These are phyloP conservation scores for Neoitamus cyanurus DNA, from an alignment of 2,888 invertebrate genomes.

Conservation along the genomic window DNA sequence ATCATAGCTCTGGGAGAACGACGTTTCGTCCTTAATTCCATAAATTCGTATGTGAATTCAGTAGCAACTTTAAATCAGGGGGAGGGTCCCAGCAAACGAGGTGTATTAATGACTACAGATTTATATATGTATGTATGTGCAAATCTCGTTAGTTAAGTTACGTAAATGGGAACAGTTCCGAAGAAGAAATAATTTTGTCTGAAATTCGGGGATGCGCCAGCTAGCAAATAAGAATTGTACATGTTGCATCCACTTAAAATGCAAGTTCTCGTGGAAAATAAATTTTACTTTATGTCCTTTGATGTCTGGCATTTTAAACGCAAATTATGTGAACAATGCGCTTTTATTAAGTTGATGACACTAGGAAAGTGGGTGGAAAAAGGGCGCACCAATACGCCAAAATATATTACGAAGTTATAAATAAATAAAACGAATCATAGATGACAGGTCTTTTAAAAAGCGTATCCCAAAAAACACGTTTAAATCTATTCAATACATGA, in stretches of 20 bases:
- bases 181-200: no score
- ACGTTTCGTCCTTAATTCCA: constrained; percentile 20
- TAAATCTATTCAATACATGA: no score
- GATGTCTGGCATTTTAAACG: no score
- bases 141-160: neutral
- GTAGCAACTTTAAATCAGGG: neutral
- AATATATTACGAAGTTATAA: no score
- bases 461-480: no score
- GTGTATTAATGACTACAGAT: neutral
- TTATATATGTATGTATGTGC: neutral
- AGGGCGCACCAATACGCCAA: no score
- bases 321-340: no score
- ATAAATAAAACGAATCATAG: no score
- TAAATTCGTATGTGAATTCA: constrained; percentile 7
- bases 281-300: neutral
- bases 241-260: no score
- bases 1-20: constrained; percentile 18
- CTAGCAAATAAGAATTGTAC: neutral
- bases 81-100: neutral
- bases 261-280: neutral
- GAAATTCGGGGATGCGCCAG: neutral
- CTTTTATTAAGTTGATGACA: no score
- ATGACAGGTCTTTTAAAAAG: no score
- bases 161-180: neutral
- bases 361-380: no score